Conservation (phyloP, 1,140 invertebrate species). For the Leptonema lineaticorne region DNA sequence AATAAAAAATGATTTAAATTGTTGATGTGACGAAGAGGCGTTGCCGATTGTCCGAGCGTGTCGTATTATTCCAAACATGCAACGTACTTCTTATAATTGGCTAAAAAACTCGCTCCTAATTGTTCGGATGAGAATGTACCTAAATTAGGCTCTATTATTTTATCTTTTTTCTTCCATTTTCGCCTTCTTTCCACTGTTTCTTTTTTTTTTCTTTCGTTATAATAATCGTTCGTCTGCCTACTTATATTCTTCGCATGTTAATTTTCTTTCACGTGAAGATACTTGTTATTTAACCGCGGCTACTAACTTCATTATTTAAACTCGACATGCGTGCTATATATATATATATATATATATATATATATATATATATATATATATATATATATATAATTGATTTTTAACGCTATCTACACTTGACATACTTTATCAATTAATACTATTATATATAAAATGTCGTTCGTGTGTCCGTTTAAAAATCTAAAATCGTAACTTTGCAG, state of each 20-base stretch:
- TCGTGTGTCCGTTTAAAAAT: too few species aligned
- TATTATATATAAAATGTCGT: too few species aligned
- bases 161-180: background rate
- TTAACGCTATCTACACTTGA: too few species aligned
- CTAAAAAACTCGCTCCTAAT: conserved; percentile 4
- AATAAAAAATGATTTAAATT: conserved; percentile 20
- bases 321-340: background rate
- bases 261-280: too few species aligned
- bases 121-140: conserved; percentile 3
- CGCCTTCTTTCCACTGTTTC: background rate
- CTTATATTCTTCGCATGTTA: background rate
- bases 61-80: conserved; percentile 29
- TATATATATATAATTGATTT: background rate
- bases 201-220: background rate
- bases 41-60: conserved; percentile 29
- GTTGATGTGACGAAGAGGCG: conserved; percentile 33
- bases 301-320: conserved; percentile 6
- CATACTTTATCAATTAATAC: too few species aligned
- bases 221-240: background rate
- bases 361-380: background rate
- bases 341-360: background rate
- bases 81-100: conserved; percentile 15
- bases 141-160: conserved; percentile 17
- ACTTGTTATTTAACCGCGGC: too few species aligned
- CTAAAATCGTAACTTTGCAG: too few species aligned